Percentiles rank a stretch among this genome's conserved stretches.
Conservation (phyloP, 2,797 vertebrate genomes). For the Sebastes matsubarae region DNA sequence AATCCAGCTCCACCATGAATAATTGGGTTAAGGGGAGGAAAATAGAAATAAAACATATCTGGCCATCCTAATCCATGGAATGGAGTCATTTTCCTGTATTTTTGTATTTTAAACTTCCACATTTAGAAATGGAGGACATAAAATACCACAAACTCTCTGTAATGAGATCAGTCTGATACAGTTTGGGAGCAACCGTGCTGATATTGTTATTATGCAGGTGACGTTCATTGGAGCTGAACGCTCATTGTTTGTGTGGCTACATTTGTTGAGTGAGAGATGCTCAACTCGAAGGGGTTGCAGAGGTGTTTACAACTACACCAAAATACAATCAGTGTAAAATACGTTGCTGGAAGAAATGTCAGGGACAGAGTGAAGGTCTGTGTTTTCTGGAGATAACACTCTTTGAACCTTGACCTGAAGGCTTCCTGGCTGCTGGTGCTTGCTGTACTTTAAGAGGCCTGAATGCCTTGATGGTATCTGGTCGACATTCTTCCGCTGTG, state of each 20-base stretch:
- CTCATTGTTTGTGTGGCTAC: constrained; percentile 18
- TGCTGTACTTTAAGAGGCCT: constrained; percentile 28
- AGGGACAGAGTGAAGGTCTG: constrained; percentile 36
- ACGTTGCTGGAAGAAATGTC: constrained; percentile 60
- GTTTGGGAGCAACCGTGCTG: constrained; percentile 10
- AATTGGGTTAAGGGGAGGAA: constrained; percentile 28
- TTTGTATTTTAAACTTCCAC: constrained; percentile 14
- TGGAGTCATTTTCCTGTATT: not conserved
- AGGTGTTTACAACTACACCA: constrained; percentile 30
- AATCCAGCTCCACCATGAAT: constrained; percentile 34
- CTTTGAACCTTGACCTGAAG: constrained; percentile 58
- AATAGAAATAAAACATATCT: not conserved
- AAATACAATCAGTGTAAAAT: constrained; percentile 30
- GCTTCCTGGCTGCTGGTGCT: constrained; percentile 20
- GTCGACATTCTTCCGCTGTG: constrained; percentile 34
- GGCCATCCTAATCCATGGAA: not conserved
- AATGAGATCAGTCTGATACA: not conserved
- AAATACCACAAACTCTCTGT: not conserved
- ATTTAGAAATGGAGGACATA: constrained; percentile 4
- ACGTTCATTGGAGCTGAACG: constrained; percentile 39
- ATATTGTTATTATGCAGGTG: constrained; percentile 33
- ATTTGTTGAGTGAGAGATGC: constrained; percentile 8
- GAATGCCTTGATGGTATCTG: constrained; percentile 45
- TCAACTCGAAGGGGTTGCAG: not conserved
- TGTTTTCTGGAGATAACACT: constrained; percentile 48